A percentile compares a stretch with the other conserved stretches of the same genome.
Conservation (phyloP, 2,797 vertebrate species). For the Chlorospingus semifuscus region DNA sequence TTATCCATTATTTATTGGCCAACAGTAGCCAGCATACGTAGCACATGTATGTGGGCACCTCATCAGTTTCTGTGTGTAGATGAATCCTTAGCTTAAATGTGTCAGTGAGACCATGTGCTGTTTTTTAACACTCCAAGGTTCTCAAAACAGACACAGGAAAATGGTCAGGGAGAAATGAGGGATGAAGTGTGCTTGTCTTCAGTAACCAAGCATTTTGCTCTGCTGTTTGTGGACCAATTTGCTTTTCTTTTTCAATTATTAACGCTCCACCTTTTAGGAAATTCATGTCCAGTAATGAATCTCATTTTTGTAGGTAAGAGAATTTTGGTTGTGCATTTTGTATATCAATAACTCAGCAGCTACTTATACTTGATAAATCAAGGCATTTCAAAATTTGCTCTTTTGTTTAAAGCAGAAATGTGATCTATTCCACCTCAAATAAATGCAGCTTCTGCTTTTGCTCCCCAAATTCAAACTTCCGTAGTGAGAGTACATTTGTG, state of each 20-base stretch:
- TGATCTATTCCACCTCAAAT: neutral
- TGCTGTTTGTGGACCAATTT: neutral
- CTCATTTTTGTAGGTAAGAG: neutral
- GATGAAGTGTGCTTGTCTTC: neutral
- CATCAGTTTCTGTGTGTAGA: neutral
- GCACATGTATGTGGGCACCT: rapidly evolving
- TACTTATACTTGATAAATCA: neutral
- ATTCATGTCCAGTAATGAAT: neutral
- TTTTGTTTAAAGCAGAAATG: neutral
- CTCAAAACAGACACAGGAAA: neutral
- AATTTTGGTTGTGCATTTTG: neutral
- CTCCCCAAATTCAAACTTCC: neutral
- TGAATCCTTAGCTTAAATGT: neutral
- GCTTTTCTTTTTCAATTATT: neutral
- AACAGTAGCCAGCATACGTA: neutral
- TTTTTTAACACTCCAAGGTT: neutral
- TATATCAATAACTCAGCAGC: neutral
- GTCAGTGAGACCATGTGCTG: neutral
- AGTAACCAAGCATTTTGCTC: neutral
- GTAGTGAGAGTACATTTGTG: rapidly evolving
- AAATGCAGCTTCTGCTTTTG: neutral
- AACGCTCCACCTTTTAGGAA: neutral
- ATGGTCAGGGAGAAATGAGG: neutral
- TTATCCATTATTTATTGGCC: neutral
- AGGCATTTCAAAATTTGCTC: neutral